A percentile compares a stretch with the other conserved stretches of the same genome.
Evolutionary conservation across 2,888 invertebrate genomes (phyloP).

Genomic region (Dicycla oo): DNA sequence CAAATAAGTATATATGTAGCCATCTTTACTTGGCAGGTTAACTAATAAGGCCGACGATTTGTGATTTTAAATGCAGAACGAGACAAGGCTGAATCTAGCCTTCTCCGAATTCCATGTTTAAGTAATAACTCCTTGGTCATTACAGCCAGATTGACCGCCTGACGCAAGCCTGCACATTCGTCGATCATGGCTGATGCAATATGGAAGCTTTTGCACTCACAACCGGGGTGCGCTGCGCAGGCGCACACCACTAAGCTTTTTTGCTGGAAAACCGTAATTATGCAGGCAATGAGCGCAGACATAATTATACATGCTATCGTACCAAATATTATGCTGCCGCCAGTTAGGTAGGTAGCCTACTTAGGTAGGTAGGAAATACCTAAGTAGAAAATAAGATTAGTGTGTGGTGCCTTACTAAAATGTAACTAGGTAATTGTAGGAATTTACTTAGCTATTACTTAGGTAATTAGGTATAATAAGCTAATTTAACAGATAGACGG

Average conservation of each 20-base stretch:
- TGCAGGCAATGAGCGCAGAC: slow-evolving; percentile 10
- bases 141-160: slow-evolving; percentile 12
- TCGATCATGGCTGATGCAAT: slow-evolving; percentile 77
- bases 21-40: no score
- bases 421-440: background rate
- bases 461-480: no score
- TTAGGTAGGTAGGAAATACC: background rate
- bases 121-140: background rate
- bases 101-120: no score
- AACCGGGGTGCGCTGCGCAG: slow-evolving; percentile 49
- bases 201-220: slow-evolving; percentile 71
- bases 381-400: background rate
- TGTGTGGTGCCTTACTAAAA: background rate
- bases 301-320: slow-evolving; percentile 35
- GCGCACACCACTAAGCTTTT: slow-evolving; percentile 37
- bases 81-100: background rate
- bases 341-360: background rate
- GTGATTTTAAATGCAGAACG: no score
- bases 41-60: no score
- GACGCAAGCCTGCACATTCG: slow-evolving; percentile 46
- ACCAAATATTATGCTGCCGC: slow-evolving; percentile 12
- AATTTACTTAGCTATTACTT: background rate
- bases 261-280: slow-evolving; percentile 51
- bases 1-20: no score
- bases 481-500: no score